Evolutionary conservation across 2,113 vertebrate species (phyloP).

Genomic region (Paradisaea rubra): DNA sequence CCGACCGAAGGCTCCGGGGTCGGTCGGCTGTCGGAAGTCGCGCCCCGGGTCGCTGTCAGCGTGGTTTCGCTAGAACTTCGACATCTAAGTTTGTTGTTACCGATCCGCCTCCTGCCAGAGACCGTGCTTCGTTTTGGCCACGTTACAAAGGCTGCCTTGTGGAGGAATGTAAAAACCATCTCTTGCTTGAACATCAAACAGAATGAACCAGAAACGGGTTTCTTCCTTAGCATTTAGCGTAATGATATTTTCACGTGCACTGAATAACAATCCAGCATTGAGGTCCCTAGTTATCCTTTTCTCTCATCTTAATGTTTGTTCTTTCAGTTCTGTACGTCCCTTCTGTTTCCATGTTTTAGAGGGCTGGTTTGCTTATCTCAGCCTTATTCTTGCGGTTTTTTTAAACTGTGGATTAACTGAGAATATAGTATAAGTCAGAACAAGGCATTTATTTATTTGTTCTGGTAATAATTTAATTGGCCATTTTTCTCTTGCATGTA

Average conservation of each 20-base stretch:
- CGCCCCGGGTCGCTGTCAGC: background rate
- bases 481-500: background rate
- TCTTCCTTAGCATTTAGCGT: accelerated
- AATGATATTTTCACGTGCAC: accelerated
- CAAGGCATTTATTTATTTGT: background rate
- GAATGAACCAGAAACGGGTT: background rate
- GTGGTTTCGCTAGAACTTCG: background rate
- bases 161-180: accelerated
- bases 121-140: accelerated
- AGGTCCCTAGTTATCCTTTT: accelerated
- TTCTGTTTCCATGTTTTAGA: background rate
- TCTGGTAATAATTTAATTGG: background rate
- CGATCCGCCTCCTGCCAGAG: too few relatives aligned
- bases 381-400: background rate
- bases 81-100: background rate
- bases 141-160: background rate
- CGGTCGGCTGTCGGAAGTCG: background rate
- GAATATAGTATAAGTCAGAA: background rate
- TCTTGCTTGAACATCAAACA: background rate
- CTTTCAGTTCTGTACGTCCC: background rate
- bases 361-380: background rate
- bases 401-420: background rate
- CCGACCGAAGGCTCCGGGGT: background rate
- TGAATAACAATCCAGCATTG: background rate
- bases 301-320: background rate